phyloP scores from a whole-genome alignment of 2,888 invertebrate species.

The Augochlorella aurata region DNA sequence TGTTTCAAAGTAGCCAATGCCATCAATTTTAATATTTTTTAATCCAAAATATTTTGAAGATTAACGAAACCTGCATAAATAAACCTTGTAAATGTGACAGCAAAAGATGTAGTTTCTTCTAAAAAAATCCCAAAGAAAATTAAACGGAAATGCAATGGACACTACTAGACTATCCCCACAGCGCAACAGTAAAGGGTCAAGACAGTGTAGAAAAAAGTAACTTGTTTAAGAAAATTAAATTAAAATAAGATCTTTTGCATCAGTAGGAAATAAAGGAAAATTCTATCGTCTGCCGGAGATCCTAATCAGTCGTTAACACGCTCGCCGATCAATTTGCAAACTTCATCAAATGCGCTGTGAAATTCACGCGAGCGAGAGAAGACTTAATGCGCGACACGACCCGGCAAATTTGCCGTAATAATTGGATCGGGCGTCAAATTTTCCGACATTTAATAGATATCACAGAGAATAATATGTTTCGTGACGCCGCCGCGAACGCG shows the following conservation, averaged over 20 bases:
- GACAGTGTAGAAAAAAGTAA: no score
- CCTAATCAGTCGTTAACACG: conserved; percentile 6
- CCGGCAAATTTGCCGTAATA: conserved; percentile 43
- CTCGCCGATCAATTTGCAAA: conserved; percentile 1
- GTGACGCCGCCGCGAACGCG: conserved; percentile 8
- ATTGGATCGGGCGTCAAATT: conserved; percentile 45
- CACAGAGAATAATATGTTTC: conserved; percentile 42
- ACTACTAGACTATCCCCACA: no score
- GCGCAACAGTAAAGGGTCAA: no score
- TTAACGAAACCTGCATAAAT: no score
- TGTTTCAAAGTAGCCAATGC: no score
- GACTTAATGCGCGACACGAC: conserved; percentile 1
- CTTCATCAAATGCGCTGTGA: conserved; percentile 1
- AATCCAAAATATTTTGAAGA: no score
- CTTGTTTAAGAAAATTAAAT: no score
- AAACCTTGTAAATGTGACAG: no score
- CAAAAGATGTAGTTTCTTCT: no score
- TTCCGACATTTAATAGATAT: conserved; percentile 47
- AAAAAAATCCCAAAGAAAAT: no score
- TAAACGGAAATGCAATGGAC: no score
- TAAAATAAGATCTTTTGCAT: background rate
- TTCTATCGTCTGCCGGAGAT: background rate
- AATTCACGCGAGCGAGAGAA: conserved; percentile 5
- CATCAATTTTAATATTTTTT: no score
- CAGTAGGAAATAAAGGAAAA: background rate